Evolutionary conservation across 30 jellyfish, hydroid and myxozoan species (phyloP).

Genomic region (Hydractinia symbiolongicarpus): DNA sequence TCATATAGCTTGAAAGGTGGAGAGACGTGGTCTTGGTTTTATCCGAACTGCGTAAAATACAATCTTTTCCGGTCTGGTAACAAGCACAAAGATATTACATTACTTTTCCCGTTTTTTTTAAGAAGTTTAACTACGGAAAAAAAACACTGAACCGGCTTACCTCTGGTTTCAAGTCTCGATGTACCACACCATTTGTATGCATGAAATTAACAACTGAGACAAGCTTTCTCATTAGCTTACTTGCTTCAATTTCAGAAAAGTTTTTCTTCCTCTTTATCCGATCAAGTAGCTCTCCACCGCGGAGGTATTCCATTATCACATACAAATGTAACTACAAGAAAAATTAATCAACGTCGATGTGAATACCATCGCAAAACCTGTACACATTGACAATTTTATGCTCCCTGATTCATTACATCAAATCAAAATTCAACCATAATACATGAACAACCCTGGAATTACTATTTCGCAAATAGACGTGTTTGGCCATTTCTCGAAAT

Average conservation of each 20-base stretch:
- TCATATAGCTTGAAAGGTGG: too few relatives aligned
- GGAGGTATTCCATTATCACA: constrained; percentile 68
- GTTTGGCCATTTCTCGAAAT: too few relatives aligned
- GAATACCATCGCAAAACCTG: too few relatives aligned
- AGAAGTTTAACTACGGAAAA: too few relatives aligned
- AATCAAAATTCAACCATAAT: too few relatives aligned
- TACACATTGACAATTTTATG: too few relatives aligned
- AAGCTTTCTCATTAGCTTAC: constrained; percentile 54
- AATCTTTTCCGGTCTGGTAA: too few relatives aligned
- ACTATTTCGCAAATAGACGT: too few relatives aligned
- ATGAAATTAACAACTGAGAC: constrained; percentile 82
- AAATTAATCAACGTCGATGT: background rate
- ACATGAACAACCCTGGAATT: too few relatives aligned
- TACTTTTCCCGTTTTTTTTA: too few relatives aligned
- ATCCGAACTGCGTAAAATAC: background rate
- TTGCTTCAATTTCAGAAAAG: constrained; percentile 91
- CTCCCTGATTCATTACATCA: too few relatives aligned
- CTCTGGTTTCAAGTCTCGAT: constrained; percentile 94
- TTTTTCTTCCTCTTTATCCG: constrained; percentile 64
- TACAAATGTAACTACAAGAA: constrained; percentile 68
- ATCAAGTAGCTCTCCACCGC: constrained; percentile 88
- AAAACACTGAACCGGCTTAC: constrained; percentile 20
- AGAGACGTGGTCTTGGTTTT: background rate
- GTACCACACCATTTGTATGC: constrained; percentile 93
- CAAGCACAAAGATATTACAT: too few relatives aligned